Base-by-base conservation (phyloP, 2,797 vertebrate species). In the Malacoraja senta region DNA sequence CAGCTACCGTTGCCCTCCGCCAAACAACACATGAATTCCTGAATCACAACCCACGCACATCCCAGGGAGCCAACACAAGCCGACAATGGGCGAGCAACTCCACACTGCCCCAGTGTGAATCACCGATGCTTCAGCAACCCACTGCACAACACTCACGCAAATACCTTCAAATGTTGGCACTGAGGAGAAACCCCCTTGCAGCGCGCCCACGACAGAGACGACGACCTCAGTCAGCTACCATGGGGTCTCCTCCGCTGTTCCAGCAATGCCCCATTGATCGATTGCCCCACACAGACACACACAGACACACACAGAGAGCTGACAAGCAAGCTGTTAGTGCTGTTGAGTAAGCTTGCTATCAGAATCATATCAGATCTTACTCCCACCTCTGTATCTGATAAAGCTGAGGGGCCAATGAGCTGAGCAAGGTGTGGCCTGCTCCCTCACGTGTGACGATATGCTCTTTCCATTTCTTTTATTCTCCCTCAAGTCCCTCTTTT, bases 331-430 rank as follows among this genome's bases (percentile, higher is more conserved):
- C 6, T 65, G 17, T 15, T 88, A 8, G n/a, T 9, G 19, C 32
- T 63, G 63, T 35, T 68, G 19, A 88, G 80, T 13, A 10, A 88
- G 17, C n/a, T 81, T 68, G 9, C 17, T 68, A 63, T 8, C 63
- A 35, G n/a, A 88, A 15, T 88, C n/a, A 68, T 35, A 32, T 88
- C 32, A 88, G 65, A 88, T 68, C 63, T 88, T 17, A 68, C 84
- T 68, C 63, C 84, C 63, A 88, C 84, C 0, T 29, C 26, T 61
- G 8, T 84, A 88, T 88, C 84, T 68, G 84, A 88, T 88, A 88
- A 88, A 21, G 17, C 9, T 24, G 84, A 88, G 61, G 35, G 2
- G 68, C 84, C 84, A 88, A 88, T 88, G n/a, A 88, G 63, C 61
- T 1, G 0, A 2, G 17, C n/a, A 68, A 86, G 84, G 84, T 35